Conservation (phyloP, 2,888 invertebrate species). For the Drosophila greeni region DNA sequence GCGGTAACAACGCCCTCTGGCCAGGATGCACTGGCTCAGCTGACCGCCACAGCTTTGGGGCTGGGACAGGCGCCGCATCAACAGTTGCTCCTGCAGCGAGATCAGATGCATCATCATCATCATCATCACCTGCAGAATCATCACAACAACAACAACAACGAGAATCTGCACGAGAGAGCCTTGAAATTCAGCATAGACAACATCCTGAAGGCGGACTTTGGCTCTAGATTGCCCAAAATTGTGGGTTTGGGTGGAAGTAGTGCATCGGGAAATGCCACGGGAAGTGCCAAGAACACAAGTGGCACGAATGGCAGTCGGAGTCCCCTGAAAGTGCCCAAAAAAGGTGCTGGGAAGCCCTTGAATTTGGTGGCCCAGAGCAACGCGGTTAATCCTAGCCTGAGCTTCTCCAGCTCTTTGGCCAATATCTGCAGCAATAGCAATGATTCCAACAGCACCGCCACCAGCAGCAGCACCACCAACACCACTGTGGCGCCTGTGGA, state of each 20-base stretch:
- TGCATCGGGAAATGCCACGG: conserved; percentile 10
- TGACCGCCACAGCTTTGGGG: conserved; percentile 75
- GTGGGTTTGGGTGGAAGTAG: conserved; percentile 12
- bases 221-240: conserved; percentile 74
- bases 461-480: conserved; percentile 72
- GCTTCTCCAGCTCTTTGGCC: conserved; percentile 72
- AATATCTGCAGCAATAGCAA: conserved; percentile 78
- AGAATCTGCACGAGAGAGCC: conserved; percentile 81
- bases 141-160: conserved; percentile 64
- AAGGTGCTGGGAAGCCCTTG: conserved; percentile 48
- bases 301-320: conserved; percentile 12
- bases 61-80: conserved; percentile 62
- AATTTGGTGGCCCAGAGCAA: conserved; percentile 56
- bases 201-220: conserved; percentile 91
- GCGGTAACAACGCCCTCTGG: conserved; percentile 33
- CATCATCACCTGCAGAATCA: conserved; percentile 56
- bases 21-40: conserved; percentile 72
- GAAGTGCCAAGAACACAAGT: conserved; percentile 20
- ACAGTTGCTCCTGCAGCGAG: conserved; percentile 66
- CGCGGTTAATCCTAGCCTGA: conserved; percentile 56
- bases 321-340: conserved; percentile 51
- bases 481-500: conserved; percentile 51
- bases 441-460: conserved; percentile 77
- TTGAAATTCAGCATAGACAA: conserved; percentile 92
- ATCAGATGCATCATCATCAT: conserved; percentile 31